These are phyloP conservation scores for Spheniscus humboldti DNA, from an alignment of 2,797 vertebrate species.

Conservation along the genomic window DNA sequence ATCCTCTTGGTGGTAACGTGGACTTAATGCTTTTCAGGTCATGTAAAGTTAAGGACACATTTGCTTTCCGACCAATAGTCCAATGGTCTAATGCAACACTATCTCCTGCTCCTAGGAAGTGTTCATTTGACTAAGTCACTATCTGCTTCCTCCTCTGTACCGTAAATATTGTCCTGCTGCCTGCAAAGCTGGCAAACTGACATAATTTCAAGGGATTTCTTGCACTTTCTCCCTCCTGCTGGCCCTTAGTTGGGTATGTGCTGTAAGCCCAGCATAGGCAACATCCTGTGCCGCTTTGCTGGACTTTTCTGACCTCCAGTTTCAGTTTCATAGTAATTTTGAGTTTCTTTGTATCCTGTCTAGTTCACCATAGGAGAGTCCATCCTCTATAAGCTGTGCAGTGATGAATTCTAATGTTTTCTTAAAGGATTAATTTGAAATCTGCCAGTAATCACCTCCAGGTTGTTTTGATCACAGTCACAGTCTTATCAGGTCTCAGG, in stretches of 20 bases:
- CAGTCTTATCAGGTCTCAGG: conserved; percentile 15
- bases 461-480: conserved; percentile 43
- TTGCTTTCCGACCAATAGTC: background rate
- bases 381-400: background rate
- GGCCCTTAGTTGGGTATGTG: background rate
- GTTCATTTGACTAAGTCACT: background rate
- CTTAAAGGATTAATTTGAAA: conserved; percentile 54
- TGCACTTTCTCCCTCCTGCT: background rate
- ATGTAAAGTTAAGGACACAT: background rate
- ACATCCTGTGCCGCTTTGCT: background rate
- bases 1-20: background rate
- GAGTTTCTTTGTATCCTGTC: background rate
- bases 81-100: background rate
- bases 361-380: background rate
- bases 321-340: background rate
- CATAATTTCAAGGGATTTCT: background rate
- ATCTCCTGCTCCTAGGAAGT: background rate
- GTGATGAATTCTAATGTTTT: conserved; percentile 44
- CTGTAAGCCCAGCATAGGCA: background rate
- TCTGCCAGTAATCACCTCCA: conserved; percentile 39
- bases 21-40: background rate
- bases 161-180: background rate
- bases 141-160: background rate
- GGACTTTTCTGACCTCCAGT: background rate
- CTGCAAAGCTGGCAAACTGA: background rate